Evolutionary conservation across 2,797 vertebrate species (phyloP).

Genomic region (Lepus oiostolus): DNA sequence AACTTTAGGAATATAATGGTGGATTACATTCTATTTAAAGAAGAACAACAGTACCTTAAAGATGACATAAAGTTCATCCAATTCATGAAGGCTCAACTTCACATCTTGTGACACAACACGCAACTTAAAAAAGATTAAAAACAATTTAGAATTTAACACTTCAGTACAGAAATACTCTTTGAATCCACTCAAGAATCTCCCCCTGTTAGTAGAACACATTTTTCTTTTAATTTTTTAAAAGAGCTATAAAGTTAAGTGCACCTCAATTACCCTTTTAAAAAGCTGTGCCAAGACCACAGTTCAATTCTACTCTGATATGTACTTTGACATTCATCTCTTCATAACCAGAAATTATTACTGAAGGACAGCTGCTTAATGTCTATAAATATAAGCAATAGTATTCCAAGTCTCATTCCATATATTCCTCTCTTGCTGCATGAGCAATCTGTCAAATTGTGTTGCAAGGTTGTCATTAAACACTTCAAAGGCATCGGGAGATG

Average conservation of each 20-base stretch:
- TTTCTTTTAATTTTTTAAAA: slow-evolving; percentile 56
- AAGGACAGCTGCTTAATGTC: slow-evolving; percentile 10
- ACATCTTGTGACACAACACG: slow-evolving; percentile 97
- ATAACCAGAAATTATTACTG: slow-evolving; percentile 16
- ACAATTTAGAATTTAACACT: slow-evolving; percentile 63
- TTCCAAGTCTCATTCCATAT: slow-evolving; percentile 46
- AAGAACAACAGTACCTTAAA: slow-evolving; percentile 94
- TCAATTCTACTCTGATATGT: slow-evolving; percentile 16
- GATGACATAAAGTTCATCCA: slow-evolving; percentile 95
- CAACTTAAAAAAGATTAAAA: slow-evolving; percentile 90
- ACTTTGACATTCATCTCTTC: slow-evolving; percentile 41
- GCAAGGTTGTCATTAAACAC: slow-evolving; percentile 27
- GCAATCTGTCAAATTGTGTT: slow-evolving; percentile 52
- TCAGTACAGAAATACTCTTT: slow-evolving; percentile 51
- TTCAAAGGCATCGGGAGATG: slow-evolving; percentile 60
- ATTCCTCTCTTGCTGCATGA: slow-evolving; percentile 48
- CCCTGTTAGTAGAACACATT: slow-evolving; percentile 51
- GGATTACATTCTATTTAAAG: slow-evolving; percentile 24
- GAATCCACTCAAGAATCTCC: slow-evolving; percentile 32
- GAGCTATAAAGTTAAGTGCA: slow-evolving; percentile 42
- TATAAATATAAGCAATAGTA: slow-evolving; percentile 54
- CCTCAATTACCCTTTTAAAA: slow-evolving; percentile 31
- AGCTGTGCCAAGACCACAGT: neutral
- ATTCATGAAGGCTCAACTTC: slow-evolving; percentile 91
- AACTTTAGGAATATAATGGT: no score